phyloP scores from a whole-genome alignment of 2,888 invertebrate genomes.

The Cephus spinipes region DNA sequence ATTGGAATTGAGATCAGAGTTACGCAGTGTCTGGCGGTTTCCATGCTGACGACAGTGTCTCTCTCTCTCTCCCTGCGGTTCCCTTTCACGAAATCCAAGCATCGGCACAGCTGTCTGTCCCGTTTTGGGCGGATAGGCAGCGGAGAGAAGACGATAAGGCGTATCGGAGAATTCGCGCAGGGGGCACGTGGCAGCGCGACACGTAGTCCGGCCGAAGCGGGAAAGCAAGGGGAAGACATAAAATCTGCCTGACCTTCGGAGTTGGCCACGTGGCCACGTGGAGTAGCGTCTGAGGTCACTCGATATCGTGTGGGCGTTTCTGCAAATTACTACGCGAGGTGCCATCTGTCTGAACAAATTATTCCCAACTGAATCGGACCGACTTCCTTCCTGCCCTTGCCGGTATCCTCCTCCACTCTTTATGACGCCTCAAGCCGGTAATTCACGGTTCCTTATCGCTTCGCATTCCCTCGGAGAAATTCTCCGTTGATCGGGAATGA shows the following conservation, averaged over 20 bases:
- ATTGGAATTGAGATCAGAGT: neutral
- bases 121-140: neutral
- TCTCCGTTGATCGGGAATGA: too few species aligned
- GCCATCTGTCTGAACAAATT: neutral
- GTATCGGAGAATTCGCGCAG: neutral
- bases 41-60: neutral
- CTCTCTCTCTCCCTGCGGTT: neutral
- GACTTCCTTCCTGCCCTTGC: neutral
- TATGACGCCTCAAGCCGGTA: neutral
- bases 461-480: neutral
- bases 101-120: neutral
- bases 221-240: neutral
- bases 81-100: neutral
- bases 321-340: constrained; percentile 33
- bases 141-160: neutral
- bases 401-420: neutral
- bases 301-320: constrained; percentile 41
- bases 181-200: neutral
- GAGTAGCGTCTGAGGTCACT: neutral
- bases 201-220: neutral
- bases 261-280: neutral
- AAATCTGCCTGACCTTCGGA: neutral
- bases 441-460: neutral
- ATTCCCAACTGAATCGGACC: neutral
- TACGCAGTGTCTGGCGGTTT: neutral